Evolutionary conservation across 2,888 invertebrate genomes (phyloP).

Genomic region (Omphaloscelis lunosa): DNA sequence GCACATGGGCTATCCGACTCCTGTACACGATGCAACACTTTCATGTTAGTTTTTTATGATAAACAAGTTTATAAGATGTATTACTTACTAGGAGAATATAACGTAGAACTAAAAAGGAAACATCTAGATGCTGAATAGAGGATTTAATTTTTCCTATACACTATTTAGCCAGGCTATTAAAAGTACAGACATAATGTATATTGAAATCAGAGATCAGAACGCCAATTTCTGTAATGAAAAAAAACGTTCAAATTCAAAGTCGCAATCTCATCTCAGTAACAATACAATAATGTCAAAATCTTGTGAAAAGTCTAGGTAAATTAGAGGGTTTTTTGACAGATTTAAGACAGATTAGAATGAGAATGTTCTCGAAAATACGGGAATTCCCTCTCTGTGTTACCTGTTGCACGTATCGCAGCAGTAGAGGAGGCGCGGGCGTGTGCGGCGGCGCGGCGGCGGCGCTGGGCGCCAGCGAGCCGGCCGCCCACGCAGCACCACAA

Average conservation of each 20-base stretch:
- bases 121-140: background rate
- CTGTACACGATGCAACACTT: constrained; percentile 26
- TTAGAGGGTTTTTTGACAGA: background rate
- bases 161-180: background rate
- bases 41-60: background rate
- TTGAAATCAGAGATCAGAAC: background rate
- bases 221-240: background rate
- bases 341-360: background rate
- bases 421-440: constrained; percentile 80
- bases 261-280: too few relatives aligned
- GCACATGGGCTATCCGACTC: constrained; percentile 34
- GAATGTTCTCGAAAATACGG: background rate
- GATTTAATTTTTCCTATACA: background rate
- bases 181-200: background rate
- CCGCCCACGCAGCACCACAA: constrained; percentile 77
- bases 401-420: constrained; percentile 72
- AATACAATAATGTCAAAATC: background rate
- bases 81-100: background rate
- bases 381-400: constrained; percentile 47
- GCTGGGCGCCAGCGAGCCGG: constrained; percentile 68
- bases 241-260: too few relatives aligned
- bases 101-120: background rate
- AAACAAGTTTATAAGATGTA: background rate
- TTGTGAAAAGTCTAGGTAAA: background rate
- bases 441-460: constrained; percentile 71